phyloP scores from a whole-genome alignment of 2,888 invertebrate species.

The Cabera pusaria region DNA sequence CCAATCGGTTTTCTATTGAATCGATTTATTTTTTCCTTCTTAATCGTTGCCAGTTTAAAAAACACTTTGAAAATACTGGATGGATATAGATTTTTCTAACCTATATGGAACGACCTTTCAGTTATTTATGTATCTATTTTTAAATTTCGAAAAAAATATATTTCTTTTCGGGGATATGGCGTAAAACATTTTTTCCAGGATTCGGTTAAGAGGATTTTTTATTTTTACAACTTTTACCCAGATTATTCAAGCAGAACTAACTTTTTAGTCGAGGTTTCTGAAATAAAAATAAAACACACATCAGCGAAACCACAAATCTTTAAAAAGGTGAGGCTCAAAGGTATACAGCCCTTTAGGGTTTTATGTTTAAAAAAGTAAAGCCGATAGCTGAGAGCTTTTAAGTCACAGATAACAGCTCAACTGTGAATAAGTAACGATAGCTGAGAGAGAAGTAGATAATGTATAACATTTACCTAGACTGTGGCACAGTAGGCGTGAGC shows the following conservation, averaged over 20 bases:
- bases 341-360: constrained; percentile 6
- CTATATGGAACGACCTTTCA: too few species aligned
- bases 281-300: constrained; percentile 6
- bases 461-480: constrained; percentile 8
- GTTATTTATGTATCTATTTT: too few species aligned
- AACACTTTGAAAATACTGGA: constrained; percentile 8
- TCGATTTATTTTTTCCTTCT: constrained; percentile 31
- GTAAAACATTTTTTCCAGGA: too few species aligned
- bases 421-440: constrained; percentile 39
- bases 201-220: too few species aligned
- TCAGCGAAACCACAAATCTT: constrained; percentile 7
- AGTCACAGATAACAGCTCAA: constrained; percentile 36
- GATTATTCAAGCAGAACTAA: neutral
- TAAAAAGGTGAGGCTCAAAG: constrained; percentile 2
- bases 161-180: too few species aligned
- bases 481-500: constrained; percentile 16
- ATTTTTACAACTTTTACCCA: too few species aligned
- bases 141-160: too few species aligned
- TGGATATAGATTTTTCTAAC: neutral
- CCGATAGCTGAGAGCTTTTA: constrained; percentile 25
- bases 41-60: constrained; percentile 27
- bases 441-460: constrained; percentile 20
- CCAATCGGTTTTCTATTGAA: constrained; percentile 35
- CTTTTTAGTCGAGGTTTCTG: constrained; percentile 1
- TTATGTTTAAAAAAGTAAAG: constrained; percentile 26